Evolutionary conservation across 2,113 vertebrate genomes (phyloP).

Genomic region (Otis tarda): DNA sequence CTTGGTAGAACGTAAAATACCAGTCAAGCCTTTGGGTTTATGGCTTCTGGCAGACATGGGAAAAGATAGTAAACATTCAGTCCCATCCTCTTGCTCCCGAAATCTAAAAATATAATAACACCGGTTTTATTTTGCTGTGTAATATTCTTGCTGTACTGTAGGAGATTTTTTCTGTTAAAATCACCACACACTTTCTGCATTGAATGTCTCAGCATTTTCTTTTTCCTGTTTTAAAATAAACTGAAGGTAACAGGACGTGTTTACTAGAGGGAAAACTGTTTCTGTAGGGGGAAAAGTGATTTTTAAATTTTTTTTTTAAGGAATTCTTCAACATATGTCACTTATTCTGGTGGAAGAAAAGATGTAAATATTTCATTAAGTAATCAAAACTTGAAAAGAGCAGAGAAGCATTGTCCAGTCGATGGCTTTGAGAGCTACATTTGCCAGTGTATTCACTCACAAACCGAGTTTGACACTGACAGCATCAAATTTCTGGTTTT

Average conservation of each 20-base stretch:
- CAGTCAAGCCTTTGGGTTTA: not conserved
- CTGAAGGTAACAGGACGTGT: not conserved
- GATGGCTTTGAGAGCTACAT: not conserved
- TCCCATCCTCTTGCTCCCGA: not conserved
- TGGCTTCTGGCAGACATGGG: not conserved
- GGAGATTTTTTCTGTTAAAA: not conserved
- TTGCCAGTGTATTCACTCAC: not conserved
- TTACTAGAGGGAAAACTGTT: not conserved
- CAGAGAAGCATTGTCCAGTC: not conserved
- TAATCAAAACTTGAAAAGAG: not conserved
- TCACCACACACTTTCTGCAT: not conserved
- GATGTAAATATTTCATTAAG: not conserved
- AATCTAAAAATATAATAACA: not conserved
- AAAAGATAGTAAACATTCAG: not conserved
- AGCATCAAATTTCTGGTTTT: not conserved
- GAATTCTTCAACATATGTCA: not conserved
- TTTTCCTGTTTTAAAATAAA: not conserved
- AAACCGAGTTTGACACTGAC: not conserved
- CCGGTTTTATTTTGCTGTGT: not conserved
- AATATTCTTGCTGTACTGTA: not conserved
- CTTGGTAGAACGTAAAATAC: not conserved
- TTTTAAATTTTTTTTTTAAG: not conserved
- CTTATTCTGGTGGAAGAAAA: not conserved
- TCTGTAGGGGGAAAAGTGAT: not conserved
- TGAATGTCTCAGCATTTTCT: not conserved